Evolutionary conservation across 1,140 invertebrate genomes (phyloP).

Genomic region (Achroia grisella): DNA sequence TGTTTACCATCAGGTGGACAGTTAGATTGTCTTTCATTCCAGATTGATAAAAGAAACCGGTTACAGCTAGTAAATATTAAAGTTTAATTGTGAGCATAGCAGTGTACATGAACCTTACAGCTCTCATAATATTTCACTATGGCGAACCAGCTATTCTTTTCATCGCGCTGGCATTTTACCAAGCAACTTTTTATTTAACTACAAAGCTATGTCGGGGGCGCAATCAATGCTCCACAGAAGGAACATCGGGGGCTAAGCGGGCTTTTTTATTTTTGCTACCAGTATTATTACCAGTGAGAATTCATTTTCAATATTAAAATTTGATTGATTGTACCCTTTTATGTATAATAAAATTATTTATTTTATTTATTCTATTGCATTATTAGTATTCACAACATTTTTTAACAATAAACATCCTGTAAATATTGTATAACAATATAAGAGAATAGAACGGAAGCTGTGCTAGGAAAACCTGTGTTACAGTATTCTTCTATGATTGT

Average conservation of each 20-base stretch:
- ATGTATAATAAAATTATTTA: too few species aligned
- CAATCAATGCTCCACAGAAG: slow-evolving; percentile 58
- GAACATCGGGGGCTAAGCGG: slow-evolving; percentile 40
- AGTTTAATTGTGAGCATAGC: neutral
- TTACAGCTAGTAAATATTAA: too few species aligned
- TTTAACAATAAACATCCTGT: too few species aligned
- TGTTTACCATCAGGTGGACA: too few species aligned
- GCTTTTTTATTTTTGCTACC: slow-evolving; percentile 45
- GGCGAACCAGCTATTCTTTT: slow-evolving; percentile 48
- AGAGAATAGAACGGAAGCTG: too few species aligned
- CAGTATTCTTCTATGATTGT: too few species aligned
- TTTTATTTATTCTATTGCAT: too few species aligned
- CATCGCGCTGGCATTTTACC: slow-evolving; percentile 58
- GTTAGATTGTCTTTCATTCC: too few species aligned
- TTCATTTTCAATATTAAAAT: slow-evolving; percentile 23
- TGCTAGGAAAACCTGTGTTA: too few species aligned
- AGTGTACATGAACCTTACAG: slow-evolving; percentile 7
- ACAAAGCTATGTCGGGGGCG: slow-evolving; percentile 46
- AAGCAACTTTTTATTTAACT: slow-evolving; percentile 62
- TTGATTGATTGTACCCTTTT: slow-evolving; percentile 9
- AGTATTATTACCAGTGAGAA: slow-evolving; percentile 38
- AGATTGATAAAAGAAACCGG: too few species aligned
- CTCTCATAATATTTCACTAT: slow-evolving; percentile 40
- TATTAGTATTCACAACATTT: too few species aligned
- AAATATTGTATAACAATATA: too few species aligned